A percentile compares a stretch with the other conserved stretches of the same genome.
These are phyloP conservation scores for Monoplex corrugatus DNA, from an alignment of 2,888 invertebrate species.

Conservation along the genomic window DNA sequence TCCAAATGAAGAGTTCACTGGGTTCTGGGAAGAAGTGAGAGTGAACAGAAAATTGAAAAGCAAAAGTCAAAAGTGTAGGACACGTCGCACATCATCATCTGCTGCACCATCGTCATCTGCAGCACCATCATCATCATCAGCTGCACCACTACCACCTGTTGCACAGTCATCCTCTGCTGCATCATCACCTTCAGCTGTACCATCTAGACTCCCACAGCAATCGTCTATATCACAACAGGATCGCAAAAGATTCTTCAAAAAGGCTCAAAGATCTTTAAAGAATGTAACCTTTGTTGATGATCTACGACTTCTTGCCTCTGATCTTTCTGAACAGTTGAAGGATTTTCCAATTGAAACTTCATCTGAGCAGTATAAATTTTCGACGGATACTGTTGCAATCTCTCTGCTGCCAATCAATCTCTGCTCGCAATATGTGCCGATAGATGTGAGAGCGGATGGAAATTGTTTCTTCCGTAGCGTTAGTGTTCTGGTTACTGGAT, in stretches of 20 bases:
- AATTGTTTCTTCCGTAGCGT: conserved; percentile 7
- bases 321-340: no score
- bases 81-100: not conserved
- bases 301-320: no score
- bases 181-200: no score
- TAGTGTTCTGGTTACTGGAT: not conserved
- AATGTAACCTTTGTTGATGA: not conserved
- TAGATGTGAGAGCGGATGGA: not conserved
- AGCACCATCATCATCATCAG: not conserved
- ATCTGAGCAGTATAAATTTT: not conserved
- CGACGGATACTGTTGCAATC: not conserved
- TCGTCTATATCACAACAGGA: no score
- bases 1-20: not conserved
- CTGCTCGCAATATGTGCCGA: not conserved
- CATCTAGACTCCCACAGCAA: no score
- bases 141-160: not conserved
- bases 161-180: not conserved
- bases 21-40: not conserved
- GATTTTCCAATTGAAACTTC: not conserved
- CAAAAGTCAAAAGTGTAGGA: not conserved
- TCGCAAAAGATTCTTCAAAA: no score
- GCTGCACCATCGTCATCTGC: not conserved
- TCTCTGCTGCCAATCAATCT: not conserved
- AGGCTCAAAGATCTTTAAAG: not conserved
- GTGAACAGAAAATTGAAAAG: not conserved